These are phyloP conservation scores for Anastatus disparis DNA, from an alignment of 1,140 invertebrate genomes.

Conservation along the genomic window DNA sequence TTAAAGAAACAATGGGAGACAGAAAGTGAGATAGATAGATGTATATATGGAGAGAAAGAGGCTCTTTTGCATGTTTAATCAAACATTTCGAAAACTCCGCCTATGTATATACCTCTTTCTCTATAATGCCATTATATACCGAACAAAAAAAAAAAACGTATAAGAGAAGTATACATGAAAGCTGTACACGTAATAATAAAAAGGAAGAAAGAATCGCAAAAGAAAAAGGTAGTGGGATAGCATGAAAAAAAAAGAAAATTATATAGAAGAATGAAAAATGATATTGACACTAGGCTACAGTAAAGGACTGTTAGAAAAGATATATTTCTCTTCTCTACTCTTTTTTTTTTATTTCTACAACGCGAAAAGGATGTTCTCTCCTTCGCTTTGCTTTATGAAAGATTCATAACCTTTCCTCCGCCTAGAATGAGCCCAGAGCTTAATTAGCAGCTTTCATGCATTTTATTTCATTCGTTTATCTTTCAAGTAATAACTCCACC, in stretches of 20 bases:
- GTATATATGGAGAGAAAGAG: neutral
- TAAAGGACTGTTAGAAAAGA: neutral
- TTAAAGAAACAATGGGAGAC: constrained; percentile 28
- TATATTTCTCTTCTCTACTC: neutral
- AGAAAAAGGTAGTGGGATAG: neutral
- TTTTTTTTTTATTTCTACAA: neutral
- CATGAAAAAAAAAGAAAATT: neutral
- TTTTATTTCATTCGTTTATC: constrained; percentile 36
- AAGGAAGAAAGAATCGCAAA: neutral
- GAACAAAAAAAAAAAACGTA: neutral
- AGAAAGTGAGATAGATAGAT: no score
- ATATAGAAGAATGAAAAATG: constrained; percentile 8
- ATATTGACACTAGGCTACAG: constrained; percentile 3
- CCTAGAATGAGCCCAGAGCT: constrained; percentile 25
- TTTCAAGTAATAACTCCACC: constrained; percentile 3
- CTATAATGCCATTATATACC: neutral
- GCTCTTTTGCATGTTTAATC: constrained; percentile 17
- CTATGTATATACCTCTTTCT: no score
- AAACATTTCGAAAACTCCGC: constrained; percentile 22
- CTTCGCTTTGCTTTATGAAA: constrained; percentile 47
- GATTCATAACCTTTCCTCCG: constrained; percentile 45
- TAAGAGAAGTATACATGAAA: neutral
- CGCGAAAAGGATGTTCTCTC: constrained; percentile 21
- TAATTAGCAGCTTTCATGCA: constrained; percentile 51
- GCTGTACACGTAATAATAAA: neutral